A percentile compares a stretch with the other conserved stretches of the same genome.
Evolutionary conservation across 2,888 invertebrate species (phyloP).

Genomic region (Anodontia alba): DNA sequence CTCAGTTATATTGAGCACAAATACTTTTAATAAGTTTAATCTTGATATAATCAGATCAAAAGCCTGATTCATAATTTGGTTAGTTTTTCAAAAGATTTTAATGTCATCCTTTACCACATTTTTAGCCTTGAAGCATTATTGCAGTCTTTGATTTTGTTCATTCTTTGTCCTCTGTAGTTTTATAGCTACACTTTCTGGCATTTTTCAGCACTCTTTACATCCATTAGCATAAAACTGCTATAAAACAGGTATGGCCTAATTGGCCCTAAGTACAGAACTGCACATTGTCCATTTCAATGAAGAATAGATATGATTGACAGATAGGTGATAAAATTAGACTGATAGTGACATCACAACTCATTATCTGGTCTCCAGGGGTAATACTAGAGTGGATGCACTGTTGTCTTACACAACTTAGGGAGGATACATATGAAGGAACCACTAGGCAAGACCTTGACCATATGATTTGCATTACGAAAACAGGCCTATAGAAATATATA

Average conservation of each 20-base stretch:
- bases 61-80: too few relatives aligned
- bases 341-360: slow-evolving; percentile 17
- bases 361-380: slow-evolving; percentile 6
- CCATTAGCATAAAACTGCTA: slow-evolving; percentile 19
- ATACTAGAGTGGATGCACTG: not conserved
- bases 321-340: slow-evolving; percentile 15
- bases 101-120: too few relatives aligned
- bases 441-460: too few relatives aligned
- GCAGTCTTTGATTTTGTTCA: not conserved
- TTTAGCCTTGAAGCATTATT: not conserved
- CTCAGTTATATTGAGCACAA: too few relatives aligned
- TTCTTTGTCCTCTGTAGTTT: not conserved
- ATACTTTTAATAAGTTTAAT: too few relatives aligned
- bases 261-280: slow-evolving; percentile 19
- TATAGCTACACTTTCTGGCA: slow-evolving; percentile 2
- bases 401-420: not conserved
- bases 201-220: not conserved
- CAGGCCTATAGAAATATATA: too few relatives aligned
- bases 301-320: slow-evolving; percentile 8
- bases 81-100: too few relatives aligned
- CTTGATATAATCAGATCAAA: too few relatives aligned
- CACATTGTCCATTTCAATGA: slow-evolving; percentile 16
- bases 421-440: too few relatives aligned
- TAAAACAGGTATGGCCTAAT: slow-evolving; percentile 9
- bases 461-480: too few relatives aligned